Percentiles rank a stretch among this genome's conserved stretches.
Conservation (phyloP, 1,140 invertebrate species). For the Armadillidium nasatum region DNA sequence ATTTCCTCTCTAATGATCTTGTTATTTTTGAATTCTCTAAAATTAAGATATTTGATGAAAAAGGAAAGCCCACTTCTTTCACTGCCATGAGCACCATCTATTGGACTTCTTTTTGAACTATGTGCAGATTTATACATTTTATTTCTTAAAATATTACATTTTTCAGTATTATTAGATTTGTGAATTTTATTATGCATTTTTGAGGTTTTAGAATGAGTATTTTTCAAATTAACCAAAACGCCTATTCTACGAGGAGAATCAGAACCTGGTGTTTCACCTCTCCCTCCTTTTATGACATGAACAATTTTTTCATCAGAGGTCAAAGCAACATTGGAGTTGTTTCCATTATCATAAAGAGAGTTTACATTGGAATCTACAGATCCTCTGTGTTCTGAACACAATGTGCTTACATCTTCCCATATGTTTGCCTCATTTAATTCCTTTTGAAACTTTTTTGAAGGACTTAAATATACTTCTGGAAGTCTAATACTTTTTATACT, state of each 20-base stretch:
- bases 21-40: neutral
- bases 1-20: neutral
- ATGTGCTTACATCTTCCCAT: neutral
- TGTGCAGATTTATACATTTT: too few relatives aligned
- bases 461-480: slow-evolving; percentile 2
- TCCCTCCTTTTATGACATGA: neutral
- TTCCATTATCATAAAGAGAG: neutral
- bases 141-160: too few relatives aligned
- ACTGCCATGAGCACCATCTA: neutral
- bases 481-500: neutral
- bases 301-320: neutral
- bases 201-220: too few relatives aligned
- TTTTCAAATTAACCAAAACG: too few relatives aligned
- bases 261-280: slow-evolving; percentile 1
- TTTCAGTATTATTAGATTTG: too few relatives aligned
- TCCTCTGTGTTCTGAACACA: neutral
- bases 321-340: neutral
- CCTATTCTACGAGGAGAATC: neutral
- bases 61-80: neutral
- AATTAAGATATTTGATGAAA: too few relatives aligned
- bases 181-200: too few relatives aligned
- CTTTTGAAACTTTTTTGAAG: neutral
- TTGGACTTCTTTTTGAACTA: neutral
- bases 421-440: neutral
- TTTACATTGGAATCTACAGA: neutral